Conservation (phyloP, 2,113 vertebrate genomes). For the Campylomormyrus numenius region DNA sequence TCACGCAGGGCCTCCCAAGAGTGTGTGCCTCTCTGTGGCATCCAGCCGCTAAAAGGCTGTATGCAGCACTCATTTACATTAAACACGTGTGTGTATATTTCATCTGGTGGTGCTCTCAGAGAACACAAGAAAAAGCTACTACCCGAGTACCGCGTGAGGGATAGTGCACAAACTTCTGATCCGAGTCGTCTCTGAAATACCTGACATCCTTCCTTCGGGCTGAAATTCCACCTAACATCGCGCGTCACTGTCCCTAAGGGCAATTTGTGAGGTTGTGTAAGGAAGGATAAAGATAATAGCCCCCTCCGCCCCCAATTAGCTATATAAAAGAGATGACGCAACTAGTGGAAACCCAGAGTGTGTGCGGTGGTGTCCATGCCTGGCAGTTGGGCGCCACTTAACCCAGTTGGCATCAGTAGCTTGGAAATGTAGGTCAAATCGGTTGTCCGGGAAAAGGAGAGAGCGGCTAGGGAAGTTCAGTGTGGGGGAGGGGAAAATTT, state of each 20-base stretch:
- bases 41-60: background rate
- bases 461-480: background rate
- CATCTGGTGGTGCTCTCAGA: background rate
- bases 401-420: conserved; percentile 42
- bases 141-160: background rate
- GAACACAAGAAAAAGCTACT: background rate
- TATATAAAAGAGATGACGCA: conserved; percentile 50
- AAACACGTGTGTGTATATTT: background rate
- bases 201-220: background rate
- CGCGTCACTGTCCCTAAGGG: background rate
- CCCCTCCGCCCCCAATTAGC: conserved; percentile 15
- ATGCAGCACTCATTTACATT: background rate
- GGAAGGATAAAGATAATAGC: conserved; percentile 36
- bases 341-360: conserved; percentile 43
- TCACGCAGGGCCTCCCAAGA: background rate
- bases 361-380: conserved; percentile 10
- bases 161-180: background rate
- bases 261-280: conserved; percentile 39
- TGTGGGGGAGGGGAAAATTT: conserved; percentile 22
- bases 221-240: background rate
- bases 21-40: background rate
- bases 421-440: conserved; percentile 62
- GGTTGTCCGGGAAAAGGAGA: conserved; percentile 33
- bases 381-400: conserved; percentile 44
- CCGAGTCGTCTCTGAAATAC: background rate